Percentiles rank a stretch among this genome's conserved stretches.
These are phyloP conservation scores for Himalopsyche kuldschensis DNA, from an alignment of 2,888 invertebrate species.

Conservation along the genomic window DNA sequence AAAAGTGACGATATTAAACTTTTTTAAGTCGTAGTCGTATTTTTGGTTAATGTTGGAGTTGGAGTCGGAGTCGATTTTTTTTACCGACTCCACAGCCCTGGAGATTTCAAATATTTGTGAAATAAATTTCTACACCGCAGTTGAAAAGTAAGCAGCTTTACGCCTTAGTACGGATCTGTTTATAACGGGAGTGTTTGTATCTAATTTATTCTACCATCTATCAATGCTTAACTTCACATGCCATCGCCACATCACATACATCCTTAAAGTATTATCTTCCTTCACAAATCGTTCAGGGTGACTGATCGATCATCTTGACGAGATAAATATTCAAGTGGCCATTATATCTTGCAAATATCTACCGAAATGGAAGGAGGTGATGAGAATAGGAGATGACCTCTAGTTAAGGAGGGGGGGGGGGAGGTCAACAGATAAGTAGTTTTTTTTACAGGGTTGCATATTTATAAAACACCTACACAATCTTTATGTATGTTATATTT, in stretches of 20 bases:
- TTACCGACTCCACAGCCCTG: no score
- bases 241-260: neutral
- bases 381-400: neutral
- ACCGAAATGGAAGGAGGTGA: neutral
- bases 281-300: neutral
- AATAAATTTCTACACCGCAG: no score
- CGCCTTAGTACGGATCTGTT: neutral
- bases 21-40: no score
- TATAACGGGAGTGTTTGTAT: neutral
- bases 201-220: slow-evolving; percentile 13
- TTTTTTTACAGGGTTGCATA: neutral
- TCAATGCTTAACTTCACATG: neutral
- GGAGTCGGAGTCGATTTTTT: no score
- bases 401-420: neutral
- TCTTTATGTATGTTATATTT: no score
- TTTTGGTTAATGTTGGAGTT: no score
- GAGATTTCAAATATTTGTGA: no score
- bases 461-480: neutral
- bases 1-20: no score
- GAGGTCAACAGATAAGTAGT: neutral
- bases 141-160: no score
- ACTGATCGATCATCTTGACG: neutral
- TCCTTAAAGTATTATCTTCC: slow-evolving; percentile 2
- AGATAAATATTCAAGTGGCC: slow-evolving; percentile 16
- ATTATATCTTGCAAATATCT: neutral